Conservation (phyloP, 2,888 invertebrate genomes). For the Portevinia maculata region DNA sequence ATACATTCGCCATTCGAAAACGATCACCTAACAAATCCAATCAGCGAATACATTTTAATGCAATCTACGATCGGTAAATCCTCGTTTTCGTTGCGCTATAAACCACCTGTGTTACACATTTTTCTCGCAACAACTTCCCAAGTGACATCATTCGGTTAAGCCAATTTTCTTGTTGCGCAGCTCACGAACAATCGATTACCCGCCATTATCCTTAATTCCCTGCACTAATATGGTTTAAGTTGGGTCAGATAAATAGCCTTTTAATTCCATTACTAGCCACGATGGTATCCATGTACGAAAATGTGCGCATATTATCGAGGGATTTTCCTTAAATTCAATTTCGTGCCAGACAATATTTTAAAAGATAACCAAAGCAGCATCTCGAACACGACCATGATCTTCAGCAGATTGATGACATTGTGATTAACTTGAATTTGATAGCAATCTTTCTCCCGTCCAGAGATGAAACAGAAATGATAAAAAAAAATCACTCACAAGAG, state of each 20-base stretch:
- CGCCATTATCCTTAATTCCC: constrained; percentile 59
- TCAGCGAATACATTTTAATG: constrained; percentile 17
- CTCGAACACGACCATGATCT: constrained; percentile 62
- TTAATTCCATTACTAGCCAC: constrained; percentile 50
- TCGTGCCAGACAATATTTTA: constrained; percentile 49
- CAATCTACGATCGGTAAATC: not conserved
- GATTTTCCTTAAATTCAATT: constrained; percentile 64
- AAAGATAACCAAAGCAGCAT: constrained; percentile 21
- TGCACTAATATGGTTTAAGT: constrained; percentile 50
- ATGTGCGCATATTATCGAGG: constrained; percentile 52
- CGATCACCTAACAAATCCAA: not conserved
- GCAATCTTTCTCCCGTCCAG: constrained; percentile 37
- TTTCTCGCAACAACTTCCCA: constrained; percentile 2
- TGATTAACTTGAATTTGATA: constrained; percentile 53
- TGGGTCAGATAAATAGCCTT: constrained; percentile 50
- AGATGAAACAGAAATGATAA: constrained; percentile 17
- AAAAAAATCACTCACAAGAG: constrained; percentile 37
- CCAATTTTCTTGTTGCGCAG: constrained; percentile 8
- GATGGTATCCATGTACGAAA: constrained; percentile 34
- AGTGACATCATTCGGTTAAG: constrained; percentile 41
- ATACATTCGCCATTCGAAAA: constrained; percentile 14
- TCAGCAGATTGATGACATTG: constrained; percentile 67
- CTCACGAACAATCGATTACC: constrained; percentile 68
- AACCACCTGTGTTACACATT: constrained; percentile 28
- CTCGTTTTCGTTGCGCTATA: not conserved